phyloP scores from a whole-genome alignment of 2,888 invertebrate genomes.

The Drosophila quasianomalipes region DNA sequence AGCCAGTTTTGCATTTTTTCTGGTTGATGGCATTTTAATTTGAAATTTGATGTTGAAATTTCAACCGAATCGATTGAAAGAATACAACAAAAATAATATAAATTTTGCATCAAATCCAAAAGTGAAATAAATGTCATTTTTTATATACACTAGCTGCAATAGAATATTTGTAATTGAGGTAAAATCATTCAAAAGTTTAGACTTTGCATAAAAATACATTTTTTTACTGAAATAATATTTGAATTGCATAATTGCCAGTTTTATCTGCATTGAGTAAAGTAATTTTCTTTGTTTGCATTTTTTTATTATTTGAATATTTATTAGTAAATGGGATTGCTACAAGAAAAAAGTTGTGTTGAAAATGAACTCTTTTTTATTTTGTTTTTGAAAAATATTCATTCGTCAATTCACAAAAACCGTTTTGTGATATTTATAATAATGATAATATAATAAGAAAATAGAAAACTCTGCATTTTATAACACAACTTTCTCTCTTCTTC shows the following conservation, averaged over 20 bases:
- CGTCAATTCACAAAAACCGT: not conserved
- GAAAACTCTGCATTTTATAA: too few relatives aligned
- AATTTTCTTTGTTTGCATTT: not conserved
- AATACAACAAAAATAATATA: not conserved
- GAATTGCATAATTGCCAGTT: not conserved
- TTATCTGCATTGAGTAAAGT: not conserved
- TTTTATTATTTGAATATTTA: not conserved
- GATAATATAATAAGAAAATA: too few relatives aligned
- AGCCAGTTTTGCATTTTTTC: not conserved
- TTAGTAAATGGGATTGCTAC: not conserved
- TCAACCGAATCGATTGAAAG: not conserved
- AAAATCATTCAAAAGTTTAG: not conserved
- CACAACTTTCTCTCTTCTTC: not conserved
- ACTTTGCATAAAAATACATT: not conserved
- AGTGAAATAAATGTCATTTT: accelerated
- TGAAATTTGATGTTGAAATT: not conserved
- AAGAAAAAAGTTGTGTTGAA: not conserved
- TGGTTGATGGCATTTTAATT: not conserved
- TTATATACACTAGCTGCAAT: not conserved
- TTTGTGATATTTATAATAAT: not conserved
- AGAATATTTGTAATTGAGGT: not conserved
- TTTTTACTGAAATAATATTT: not conserved
- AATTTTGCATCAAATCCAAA: not conserved
- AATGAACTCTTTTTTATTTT: not conserved
- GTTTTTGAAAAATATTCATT: not conserved